phyloP scores from a whole-genome alignment of 2,888 invertebrate genomes.

The Tetragnatha montana region DNA sequence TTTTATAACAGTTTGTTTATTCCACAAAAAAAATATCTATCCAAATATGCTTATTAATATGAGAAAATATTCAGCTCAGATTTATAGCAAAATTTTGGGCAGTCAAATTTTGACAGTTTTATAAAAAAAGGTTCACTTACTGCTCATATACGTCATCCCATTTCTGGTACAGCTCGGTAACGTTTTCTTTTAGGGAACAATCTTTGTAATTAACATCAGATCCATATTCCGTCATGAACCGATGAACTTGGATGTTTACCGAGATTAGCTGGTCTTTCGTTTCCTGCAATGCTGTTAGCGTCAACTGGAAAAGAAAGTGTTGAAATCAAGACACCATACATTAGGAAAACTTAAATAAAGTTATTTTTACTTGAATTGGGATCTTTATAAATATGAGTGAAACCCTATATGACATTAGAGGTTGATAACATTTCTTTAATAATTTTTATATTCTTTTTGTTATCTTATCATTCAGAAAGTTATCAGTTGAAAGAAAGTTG shows the following conservation, averaged over 20 bases:
- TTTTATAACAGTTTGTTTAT: too few species aligned
- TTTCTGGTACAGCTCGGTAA: constrained; percentile 82
- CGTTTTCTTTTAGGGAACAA: constrained; percentile 81
- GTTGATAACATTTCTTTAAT: background rate
- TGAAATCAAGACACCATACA: background rate
- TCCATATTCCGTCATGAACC: constrained; percentile 79
- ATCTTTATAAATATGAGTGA: background rate
- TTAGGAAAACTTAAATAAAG: background rate
- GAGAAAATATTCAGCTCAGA: too few species aligned
- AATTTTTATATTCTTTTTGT: background rate
- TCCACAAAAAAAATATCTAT: too few species aligned
- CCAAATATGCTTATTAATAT: too few species aligned
- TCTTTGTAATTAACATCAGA: constrained; percentile 75
- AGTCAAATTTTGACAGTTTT: background rate
- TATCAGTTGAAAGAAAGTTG: too few species aligned
- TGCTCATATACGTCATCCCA: constrained; percentile 84
- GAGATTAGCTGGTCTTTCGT: constrained; percentile 79
- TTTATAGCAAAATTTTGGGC: too few species aligned
- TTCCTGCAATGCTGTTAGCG: constrained; percentile 81
- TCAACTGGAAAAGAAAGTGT: constrained; percentile 73
- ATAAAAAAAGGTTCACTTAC: constrained; percentile 77
- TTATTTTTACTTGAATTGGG: background rate
- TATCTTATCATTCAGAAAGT: too few species aligned
- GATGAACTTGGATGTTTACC: constrained; percentile 81
- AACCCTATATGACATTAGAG: background rate